Base-by-base conservation (phyloP, 2,113 vertebrate genomes). In the Ceuthmochares aereus region DNA sequence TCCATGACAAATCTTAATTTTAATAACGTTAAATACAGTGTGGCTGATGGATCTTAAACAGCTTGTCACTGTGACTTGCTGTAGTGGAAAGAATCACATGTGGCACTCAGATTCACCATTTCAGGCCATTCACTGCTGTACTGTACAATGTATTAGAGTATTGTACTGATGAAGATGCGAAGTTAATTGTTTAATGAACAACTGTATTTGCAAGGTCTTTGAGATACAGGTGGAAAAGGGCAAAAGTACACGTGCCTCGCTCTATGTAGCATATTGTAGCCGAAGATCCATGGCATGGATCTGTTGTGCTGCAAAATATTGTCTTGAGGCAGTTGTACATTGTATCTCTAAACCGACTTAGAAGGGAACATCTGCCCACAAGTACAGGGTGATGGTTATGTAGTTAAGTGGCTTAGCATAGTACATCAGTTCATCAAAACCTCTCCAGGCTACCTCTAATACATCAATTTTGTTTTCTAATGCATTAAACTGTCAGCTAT, bases 1-100 rank as follows among this genome's bases (percentile, higher is more conserved):
- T 88, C 83, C 64, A 27, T 66, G 70, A 84, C 42, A 93, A 79
- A 92, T 47, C 56, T 88, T 82, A 49, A 87, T 87, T 8, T 52
- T 10, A 55, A 55, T 18, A 63, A 7, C 2, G 1, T 81, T 90
- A 90, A 95, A 84, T 87, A 79, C 86, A 86, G 60, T 12, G 18
- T 51, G 60, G 45, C 43, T 76, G 49, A 79, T 76, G 32, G 73
- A 58, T 91, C 60, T 90, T 79, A 76, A 93, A 67, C 34, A 69
- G 81, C 49, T 55, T 75, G 45, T 30, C 42, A 55, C 32, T 91
- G 60, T 84, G 10, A 4, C 40, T 85, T 78, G 76, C n/a, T 70
- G 17, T 20, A 37, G 59, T 25, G 55, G 43, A 96, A 74, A n/a
- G 56, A 94, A 42, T 63, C 32, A 37, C 12, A 37, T 42, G 45